Conservation (phyloP, 2,888 invertebrate genomes). For the Andricus quercusramuli region DNA sequence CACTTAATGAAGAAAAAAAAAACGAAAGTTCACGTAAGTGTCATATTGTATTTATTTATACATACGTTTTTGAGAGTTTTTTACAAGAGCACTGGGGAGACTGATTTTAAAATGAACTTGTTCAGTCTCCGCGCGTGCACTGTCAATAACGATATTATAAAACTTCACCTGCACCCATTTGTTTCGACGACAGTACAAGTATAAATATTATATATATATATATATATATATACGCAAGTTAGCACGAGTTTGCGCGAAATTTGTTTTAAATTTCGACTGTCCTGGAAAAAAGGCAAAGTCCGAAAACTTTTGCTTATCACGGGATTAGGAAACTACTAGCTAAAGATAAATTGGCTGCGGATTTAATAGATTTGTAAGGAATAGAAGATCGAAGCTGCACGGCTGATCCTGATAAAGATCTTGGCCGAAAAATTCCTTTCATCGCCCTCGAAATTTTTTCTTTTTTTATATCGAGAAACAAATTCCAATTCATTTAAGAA, state of each 20-base stretch:
- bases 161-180: not conserved
- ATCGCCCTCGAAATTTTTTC: not conserved
- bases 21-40: conserved; percentile 4
- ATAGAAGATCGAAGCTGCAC: not conserved
- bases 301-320: not conserved
- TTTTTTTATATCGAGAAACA: not conserved
- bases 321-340: conserved; percentile 1
- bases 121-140: not conserved
- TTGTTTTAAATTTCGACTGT: not conserved
- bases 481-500: too few species aligned
- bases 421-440: not conserved
- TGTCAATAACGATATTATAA: conserved; percentile 15
- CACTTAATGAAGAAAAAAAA: not conserved
- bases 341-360: conserved; percentile 8
- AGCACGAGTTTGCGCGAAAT: conserved; percentile 14
- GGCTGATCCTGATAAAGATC: not conserved
- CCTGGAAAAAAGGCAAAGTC: not conserved
- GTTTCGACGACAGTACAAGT: conserved; percentile 29
- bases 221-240: conserved; percentile 26
- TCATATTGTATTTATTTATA: conserved; percentile 23
- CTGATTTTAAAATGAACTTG: not conserved
- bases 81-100: conserved; percentile 6
- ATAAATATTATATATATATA: conserved; percentile 25
- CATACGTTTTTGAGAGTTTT: not conserved
- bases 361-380: conserved; percentile 16